phyloP scores from a whole-genome alignment of 2,113 vertebrate genomes.

The Lamprotornis superbus region DNA sequence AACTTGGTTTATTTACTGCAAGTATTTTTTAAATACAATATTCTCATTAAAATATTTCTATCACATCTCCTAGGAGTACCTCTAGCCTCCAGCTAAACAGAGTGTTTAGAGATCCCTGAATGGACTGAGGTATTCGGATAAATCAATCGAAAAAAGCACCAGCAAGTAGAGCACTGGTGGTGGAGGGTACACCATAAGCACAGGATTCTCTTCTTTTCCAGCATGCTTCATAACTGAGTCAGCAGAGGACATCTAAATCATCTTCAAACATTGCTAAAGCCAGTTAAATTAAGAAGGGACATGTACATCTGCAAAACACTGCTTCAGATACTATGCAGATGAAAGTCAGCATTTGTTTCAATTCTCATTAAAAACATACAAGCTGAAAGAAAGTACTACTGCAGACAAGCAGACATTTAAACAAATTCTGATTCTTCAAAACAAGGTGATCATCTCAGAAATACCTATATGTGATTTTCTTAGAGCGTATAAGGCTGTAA shows the following conservation, averaged over 20 bases:
- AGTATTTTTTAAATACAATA: neutral
- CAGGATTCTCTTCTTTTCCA: neutral
- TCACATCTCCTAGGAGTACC: neutral
- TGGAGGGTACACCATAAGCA: rapidly evolving
- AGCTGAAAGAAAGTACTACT: neutral
- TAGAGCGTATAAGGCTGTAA: neutral
- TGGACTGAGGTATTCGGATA: neutral
- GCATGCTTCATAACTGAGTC: neutral
- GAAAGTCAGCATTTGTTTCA: neutral
- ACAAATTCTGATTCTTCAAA: neutral
- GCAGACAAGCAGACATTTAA: neutral
- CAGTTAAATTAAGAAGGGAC: neutral
- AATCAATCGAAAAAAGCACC: neutral
- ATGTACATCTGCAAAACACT: neutral
- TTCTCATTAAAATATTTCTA: neutral
- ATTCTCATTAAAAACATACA: neutral
- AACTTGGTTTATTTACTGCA: neutral
- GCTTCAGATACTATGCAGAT: neutral
- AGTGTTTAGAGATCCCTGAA: neutral
- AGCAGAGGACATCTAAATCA: neutral
- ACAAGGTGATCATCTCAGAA: neutral
- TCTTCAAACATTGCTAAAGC: neutral
- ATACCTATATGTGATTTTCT: neutral
- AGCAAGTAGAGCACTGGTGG: neutral
- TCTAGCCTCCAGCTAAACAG: neutral